phyloP scores from a whole-genome alignment of 2,888 invertebrate genomes.

The Liposcelis brunnea region DNA sequence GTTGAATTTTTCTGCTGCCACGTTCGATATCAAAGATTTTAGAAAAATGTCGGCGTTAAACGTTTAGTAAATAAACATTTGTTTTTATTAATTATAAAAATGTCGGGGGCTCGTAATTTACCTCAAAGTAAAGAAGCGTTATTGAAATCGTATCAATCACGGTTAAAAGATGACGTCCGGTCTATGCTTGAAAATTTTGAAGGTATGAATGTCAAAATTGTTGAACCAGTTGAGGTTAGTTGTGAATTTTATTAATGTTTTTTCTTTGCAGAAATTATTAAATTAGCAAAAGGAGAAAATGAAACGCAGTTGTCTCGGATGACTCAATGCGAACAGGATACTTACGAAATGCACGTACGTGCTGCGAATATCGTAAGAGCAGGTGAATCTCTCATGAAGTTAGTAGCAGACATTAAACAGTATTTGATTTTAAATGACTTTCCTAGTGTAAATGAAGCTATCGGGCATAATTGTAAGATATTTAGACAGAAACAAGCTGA shows the following conservation, averaged over 20 bases:
- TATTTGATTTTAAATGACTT: slow-evolving; percentile 96
- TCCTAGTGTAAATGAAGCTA: slow-evolving; percentile 93
- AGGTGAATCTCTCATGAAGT: slow-evolving; percentile 90
- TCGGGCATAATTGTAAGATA: slow-evolving; percentile 79
- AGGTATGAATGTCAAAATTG: slow-evolving; percentile 36
- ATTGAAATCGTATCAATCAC: slow-evolving; percentile 83
- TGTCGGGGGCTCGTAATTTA: slow-evolving; percentile 39
- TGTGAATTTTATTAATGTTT: neutral
- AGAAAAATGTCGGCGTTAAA: too few relatives aligned
- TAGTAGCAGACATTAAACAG: slow-evolving; percentile 95
- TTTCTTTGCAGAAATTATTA: slow-evolving; percentile 60
- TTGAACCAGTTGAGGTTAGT: neutral
- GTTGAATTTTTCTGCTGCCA: too few relatives aligned
- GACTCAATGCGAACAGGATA: slow-evolving; percentile 88
- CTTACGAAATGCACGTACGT: slow-evolving; percentile 92
- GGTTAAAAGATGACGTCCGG: slow-evolving; percentile 90
- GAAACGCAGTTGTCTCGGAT: slow-evolving; percentile 77
- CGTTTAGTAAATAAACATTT: too few relatives aligned
- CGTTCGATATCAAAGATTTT: too few relatives aligned
- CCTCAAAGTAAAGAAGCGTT: slow-evolving; percentile 91
- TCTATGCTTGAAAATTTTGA: slow-evolving; percentile 96
- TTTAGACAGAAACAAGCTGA: slow-evolving; percentile 81
- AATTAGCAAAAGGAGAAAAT: slow-evolving; percentile 74
- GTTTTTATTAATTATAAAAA: too few relatives aligned
- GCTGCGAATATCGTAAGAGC: slow-evolving; percentile 93